Evolutionary conservation across 1,140 invertebrate species (phyloP), one percentile per base, ranked within the genome.

Genomic region (Drosophila rhopaloa): DNA sequence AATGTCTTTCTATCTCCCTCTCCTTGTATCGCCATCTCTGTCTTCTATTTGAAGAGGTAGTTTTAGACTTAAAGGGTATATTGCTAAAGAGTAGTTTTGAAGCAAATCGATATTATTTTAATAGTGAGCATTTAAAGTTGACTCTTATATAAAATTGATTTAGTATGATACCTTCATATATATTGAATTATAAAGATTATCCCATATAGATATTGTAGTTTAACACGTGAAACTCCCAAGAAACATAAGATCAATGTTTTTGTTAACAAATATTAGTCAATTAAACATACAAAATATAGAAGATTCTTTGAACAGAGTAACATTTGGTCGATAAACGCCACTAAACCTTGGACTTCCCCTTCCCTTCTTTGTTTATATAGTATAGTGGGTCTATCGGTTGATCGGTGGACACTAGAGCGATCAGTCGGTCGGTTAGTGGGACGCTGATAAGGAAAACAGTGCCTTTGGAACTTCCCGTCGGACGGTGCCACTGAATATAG

Each of bases 361-460:
- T 11, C 13, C 9, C n/a, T 19, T 38, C 24, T 43, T 41, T 53
- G 47, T 19, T 66, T 44, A 66, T 66, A 14, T n/a, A 11, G n/a
- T 4, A 14, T 7, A 10, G n/a, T 4, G 1, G n/a, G 32, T n/a
- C 46, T 68, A 53, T 67, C 62, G 19, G 1, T 19, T 14, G 38
- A 68, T 68, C 65, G 47, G 14, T 38, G 65, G 47, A 66, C 46
- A 67, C 35, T 50, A 35, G 16, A 16, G n/a, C 65, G 65, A 68
- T 68, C 65, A 68, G 65, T 66, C 47, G 60, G 38, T 37, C 61
- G 61, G 65, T 68, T 68, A 68, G 65, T 68, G 65, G 65, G 60
- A 8, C 47, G 57, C 32, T 66, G 65, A 68, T 68, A 68, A 67
- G 51, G 47, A 24, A 24, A n/a, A 68, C 61, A 62, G 43, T 32